These are phyloP conservation scores for Drosophila rellima DNA, from an alignment of 2,888 invertebrate genomes.

Conservation along the genomic window DNA sequence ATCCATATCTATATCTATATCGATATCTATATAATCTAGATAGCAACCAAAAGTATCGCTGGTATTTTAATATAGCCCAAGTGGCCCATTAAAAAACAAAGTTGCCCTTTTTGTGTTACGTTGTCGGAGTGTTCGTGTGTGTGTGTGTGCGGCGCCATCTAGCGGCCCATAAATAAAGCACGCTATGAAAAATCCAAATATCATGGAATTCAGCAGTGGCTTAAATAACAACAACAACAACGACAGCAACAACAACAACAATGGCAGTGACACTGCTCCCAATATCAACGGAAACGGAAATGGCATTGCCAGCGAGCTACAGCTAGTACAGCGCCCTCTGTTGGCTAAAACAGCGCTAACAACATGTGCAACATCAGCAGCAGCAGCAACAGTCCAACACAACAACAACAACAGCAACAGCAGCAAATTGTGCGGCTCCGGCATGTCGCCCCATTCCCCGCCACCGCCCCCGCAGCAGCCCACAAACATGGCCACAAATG, in stretches of 20 bases:
- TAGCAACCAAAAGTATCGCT: slow-evolving; percentile 37
- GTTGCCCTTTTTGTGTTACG: slow-evolving; percentile 35
- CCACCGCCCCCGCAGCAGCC: slow-evolving; percentile 52
- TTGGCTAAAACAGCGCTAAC: slow-evolving; percentile 55
- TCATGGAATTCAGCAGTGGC: slow-evolving; percentile 75
- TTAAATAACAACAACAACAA: slow-evolving; percentile 47
- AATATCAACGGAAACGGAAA: slow-evolving; percentile 82
- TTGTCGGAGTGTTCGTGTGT: slow-evolving; percentile 21
- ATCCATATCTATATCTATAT: slow-evolving; percentile 22
- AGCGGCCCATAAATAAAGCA: slow-evolving; percentile 69
- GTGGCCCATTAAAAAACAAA: slow-evolving; percentile 73
- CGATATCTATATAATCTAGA: slow-evolving; percentile 21
- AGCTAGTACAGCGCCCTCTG: slow-evolving; percentile 58
- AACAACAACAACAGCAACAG: slow-evolving; percentile 41
- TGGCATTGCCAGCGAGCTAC: slow-evolving; percentile 74
- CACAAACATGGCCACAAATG: slow-evolving; percentile 77
- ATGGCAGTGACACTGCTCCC: slow-evolving; percentile 48
- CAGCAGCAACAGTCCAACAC: slow-evolving; percentile 34
- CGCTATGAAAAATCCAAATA: slow-evolving; percentile 82
- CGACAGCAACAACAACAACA: slow-evolving; percentile 27
- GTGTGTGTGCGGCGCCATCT: slow-evolving; percentile 66
- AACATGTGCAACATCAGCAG: slow-evolving; percentile 51
- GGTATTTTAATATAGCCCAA: slow-evolving; percentile 72
- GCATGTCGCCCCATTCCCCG: slow-evolving; percentile 59
- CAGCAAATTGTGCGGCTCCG: slow-evolving; percentile 50